These are phyloP conservation scores for Chiloscyllium punctatum DNA, from an alignment of 2,797 vertebrate genomes.

Conservation along the genomic window DNA sequence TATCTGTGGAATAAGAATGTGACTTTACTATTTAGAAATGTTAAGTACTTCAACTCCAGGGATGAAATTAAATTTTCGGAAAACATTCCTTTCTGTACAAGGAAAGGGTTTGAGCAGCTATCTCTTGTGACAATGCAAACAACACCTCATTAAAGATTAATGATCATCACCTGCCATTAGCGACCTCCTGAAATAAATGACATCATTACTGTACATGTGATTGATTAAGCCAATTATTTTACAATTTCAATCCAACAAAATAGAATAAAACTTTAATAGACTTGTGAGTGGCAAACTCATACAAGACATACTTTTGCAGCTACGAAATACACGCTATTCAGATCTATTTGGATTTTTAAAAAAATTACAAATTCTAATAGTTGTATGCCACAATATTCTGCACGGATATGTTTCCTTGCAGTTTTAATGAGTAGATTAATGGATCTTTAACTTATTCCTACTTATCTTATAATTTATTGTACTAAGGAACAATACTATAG, in stretches of 20 bases:
- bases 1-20: not conserved
- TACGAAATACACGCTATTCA: not conserved
- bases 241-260: constrained; percentile 22
- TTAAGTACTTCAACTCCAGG: not conserved
- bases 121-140: not conserved
- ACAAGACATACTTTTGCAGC: not conserved
- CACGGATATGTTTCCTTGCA: not conserved
- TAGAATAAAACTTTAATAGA: constrained; percentile 9
- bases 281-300: not conserved
- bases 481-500: not conserved
- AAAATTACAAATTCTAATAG: not conserved
- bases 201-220: constrained; percentile 25
- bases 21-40: not conserved
- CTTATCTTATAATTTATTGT: not conserved
- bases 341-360: not conserved
- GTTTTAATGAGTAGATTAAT: not conserved
- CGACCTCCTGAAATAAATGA: not conserved
- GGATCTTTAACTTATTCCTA: not conserved
- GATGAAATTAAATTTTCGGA: not conserved
- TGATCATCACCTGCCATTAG: not conserved
- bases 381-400: not conserved
- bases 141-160: constrained; percentile 14
- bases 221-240: constrained; percentile 26
- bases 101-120: not conserved
- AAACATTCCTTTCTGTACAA: not conserved